phyloP scores from a whole-genome alignment of 1,140 invertebrate species.

The Diorhabda sublineata region DNA sequence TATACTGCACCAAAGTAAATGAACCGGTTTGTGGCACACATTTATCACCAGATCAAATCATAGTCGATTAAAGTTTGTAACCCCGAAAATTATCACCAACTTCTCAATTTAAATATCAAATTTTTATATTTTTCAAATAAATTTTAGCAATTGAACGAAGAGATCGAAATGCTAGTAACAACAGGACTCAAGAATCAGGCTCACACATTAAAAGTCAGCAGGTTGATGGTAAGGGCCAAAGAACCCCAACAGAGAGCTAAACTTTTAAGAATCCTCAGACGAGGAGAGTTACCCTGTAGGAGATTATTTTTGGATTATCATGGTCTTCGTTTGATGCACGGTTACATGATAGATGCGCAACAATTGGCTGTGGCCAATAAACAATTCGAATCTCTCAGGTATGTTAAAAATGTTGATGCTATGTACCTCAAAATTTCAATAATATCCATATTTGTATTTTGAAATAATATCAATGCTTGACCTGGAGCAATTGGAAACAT shows the following conservation, averaged over 20 bases:
- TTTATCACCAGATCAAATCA: too few species aligned
- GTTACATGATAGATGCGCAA: constrained; percentile 71
- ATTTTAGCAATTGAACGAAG: constrained; percentile 66
- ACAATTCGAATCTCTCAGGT: constrained; percentile 28
- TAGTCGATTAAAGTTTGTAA: too few species aligned
- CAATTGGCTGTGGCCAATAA: constrained; percentile 31
- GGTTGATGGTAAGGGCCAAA: constrained; percentile 89
- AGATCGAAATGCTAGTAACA: constrained; percentile 67
- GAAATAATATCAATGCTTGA: too few species aligned
- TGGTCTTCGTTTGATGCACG: constrained; percentile 82
- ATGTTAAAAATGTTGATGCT: neutral
- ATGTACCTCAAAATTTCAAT: too few species aligned
- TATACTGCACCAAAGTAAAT: too few species aligned
- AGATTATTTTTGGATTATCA: constrained; percentile 93
- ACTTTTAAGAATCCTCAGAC: constrained; percentile 65
- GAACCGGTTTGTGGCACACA: too few species aligned
- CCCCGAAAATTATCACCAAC: too few species aligned
- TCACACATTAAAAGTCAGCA: constrained; percentile 81
- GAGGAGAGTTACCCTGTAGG: constrained; percentile 74
- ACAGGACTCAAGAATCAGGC: constrained; percentile 81
- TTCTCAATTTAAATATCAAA: neutral
- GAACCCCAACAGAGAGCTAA: constrained; percentile 67
- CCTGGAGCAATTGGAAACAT: too few species aligned
- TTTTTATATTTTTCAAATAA: neutral
- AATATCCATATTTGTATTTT: too few species aligned